These are phyloP conservation scores for Caenorhabditis sp. DNA, from an alignment of 2,888 invertebrate genomes.

Conservation along the genomic window DNA sequence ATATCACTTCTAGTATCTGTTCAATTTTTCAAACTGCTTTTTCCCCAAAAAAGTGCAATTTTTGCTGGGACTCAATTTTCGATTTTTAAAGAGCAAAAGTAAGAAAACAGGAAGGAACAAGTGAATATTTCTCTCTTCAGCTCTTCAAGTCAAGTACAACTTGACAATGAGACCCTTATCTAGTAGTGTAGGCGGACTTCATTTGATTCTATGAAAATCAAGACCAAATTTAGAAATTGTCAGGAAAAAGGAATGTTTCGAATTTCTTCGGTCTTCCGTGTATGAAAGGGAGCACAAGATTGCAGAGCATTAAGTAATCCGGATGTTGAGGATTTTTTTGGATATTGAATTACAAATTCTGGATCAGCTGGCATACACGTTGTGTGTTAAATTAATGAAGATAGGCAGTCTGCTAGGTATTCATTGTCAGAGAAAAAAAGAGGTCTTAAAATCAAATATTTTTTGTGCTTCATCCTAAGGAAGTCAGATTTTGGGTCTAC, in stretches of 20 bases:
- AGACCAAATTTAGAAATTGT: not conserved
- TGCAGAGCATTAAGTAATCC: constrained; percentile 25
- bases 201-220: no score
- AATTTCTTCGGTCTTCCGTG: constrained; percentile 35
- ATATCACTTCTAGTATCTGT: no score
- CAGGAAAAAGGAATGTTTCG: constrained; percentile 10
- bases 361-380: constrained; percentile 30
- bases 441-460: not conserved
- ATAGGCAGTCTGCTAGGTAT: no score
- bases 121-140: no score
- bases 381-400: not conserved
- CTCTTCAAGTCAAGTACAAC: no score
- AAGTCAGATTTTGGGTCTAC: no score
- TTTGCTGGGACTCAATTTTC: not conserved
- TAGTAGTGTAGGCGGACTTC: no score
- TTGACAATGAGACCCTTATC: no score
- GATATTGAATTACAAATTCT: constrained; percentile 37
- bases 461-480: no score
- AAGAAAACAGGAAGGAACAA: not conserved
- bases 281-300: not conserved
- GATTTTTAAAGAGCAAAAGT: constrained; percentile 1
- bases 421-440: no score
- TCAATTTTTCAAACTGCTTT: no score
- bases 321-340: constrained; percentile 43
- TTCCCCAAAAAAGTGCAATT: no score